These are phyloP conservation scores for Mobula birostris DNA, from an alignment of 2,113 vertebrate species.

Conservation along the genomic window DNA sequence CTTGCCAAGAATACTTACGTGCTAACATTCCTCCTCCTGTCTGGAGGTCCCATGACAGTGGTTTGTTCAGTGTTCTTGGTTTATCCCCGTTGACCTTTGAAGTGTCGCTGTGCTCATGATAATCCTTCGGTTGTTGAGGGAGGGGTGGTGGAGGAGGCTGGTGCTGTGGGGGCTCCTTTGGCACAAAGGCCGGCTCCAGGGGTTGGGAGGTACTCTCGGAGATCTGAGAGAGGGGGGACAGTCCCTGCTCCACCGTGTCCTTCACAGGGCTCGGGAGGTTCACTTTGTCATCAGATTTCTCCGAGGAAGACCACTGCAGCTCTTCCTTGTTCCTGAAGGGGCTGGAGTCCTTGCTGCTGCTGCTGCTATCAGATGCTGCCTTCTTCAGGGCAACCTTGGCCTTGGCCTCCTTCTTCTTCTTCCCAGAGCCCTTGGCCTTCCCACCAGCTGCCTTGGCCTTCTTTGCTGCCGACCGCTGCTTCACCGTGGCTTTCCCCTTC, in stretches of 20 bases:
- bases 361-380: constrained; percentile 57
- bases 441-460: background rate
- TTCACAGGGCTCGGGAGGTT: constrained; percentile 59
- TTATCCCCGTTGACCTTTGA: constrained; percentile 51
- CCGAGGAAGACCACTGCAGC: constrained; percentile 51
- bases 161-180: constrained; percentile 54
- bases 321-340: constrained; percentile 46
- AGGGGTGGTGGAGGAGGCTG: constrained; percentile 43
- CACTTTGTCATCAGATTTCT: constrained; percentile 47
- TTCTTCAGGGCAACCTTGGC: constrained; percentile 51
- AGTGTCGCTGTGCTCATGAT: constrained; percentile 43
- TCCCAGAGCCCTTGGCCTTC: constrained; percentile 40
- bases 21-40: constrained; percentile 80
- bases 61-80: constrained; percentile 59
- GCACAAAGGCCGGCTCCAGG: constrained; percentile 70
- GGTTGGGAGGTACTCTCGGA: constrained; percentile 88
- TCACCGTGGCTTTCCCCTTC: background rate
- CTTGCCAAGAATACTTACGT: constrained; percentile 54
- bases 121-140: constrained; percentile 51
- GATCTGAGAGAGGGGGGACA: constrained; percentile 81
- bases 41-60: constrained; percentile 79
- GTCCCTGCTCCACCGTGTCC: constrained; percentile 57
- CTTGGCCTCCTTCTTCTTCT: constrained; percentile 49
- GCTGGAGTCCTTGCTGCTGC: constrained; percentile 46
- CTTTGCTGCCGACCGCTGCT: constrained; percentile 40